Percentiles rank a stretch among this genome's conserved stretches.
Conservation (phyloP, 2,888 invertebrate genomes). For the Hypomecis punctinalis region DNA sequence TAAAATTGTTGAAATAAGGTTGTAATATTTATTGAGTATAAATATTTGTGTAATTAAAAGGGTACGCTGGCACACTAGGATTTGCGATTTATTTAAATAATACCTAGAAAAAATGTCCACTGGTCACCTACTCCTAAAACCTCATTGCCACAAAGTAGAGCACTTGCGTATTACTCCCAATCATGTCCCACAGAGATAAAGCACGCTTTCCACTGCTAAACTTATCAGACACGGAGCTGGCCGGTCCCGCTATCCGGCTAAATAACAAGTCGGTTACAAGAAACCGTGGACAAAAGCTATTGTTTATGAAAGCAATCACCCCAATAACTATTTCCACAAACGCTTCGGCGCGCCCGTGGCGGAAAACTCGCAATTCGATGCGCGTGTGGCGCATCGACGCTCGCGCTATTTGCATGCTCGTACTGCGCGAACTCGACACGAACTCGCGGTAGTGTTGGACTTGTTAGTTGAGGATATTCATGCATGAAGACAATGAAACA, state of each 20-base stretch:
- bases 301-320: conserved; percentile 85
- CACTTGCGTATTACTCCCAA: conserved; percentile 33
- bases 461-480: no score
- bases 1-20: no score
- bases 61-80: no score
- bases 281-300: conserved; percentile 79
- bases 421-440: conserved; percentile 14
- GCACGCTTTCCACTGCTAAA: conserved; percentile 50
- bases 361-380: conserved; percentile 82
- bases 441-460: background rate
- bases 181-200: conserved; percentile 44
- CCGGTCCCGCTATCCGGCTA: conserved; percentile 69
- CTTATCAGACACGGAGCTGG: conserved; percentile 63
- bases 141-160: conserved; percentile 17
- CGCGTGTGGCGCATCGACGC: conserved; percentile 75
- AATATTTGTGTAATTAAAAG: no score
- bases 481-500: no score
- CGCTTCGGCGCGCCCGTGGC: conserved; percentile 69
- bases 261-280: conserved; percentile 73
- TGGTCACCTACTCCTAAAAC: no score
- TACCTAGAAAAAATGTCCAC: no score
- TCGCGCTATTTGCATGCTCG: conserved; percentile 73
- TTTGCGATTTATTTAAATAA: no score
- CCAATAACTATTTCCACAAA: conserved; percentile 84
- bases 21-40: no score